These are phyloP conservation scores for Vanacampus margaritifer DNA, from an alignment of 2,113 vertebrate genomes.

Conservation along the genomic window DNA sequence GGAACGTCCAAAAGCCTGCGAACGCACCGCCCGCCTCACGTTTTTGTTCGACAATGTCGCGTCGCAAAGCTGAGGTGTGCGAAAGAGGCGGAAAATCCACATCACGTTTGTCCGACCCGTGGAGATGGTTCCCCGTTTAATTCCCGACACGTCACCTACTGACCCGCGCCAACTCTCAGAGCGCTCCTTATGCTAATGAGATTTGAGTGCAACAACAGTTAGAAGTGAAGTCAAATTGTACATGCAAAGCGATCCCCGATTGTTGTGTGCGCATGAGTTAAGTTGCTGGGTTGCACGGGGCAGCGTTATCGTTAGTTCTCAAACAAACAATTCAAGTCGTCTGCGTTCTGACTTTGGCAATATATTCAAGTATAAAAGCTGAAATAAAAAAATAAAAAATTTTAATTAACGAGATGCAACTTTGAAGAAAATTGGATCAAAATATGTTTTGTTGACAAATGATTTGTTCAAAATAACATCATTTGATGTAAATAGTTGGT, in stretches of 20 bases:
- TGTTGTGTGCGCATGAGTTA: slow-evolving; percentile 66
- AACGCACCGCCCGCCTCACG: slow-evolving; percentile 72
- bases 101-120: slow-evolving; percentile 44
- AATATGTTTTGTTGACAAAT: too few relatives aligned
- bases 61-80: slow-evolving; percentile 68
- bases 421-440: too few relatives aligned
- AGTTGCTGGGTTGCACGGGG: slow-evolving; percentile 68
- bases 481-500: too few relatives aligned
- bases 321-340: slow-evolving; percentile 73
- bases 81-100: slow-evolving; percentile 63
- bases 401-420: too few relatives aligned
- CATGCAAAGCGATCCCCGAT: slow-evolving; percentile 44
- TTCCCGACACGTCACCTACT: slow-evolving; percentile 55
- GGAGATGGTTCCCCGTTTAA: slow-evolving; percentile 58
- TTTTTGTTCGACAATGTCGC: slow-evolving; percentile 77
- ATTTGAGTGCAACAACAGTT: slow-evolving; percentile 69
- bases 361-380: background rate
- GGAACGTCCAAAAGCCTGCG: slow-evolving; percentile 77
- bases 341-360: slow-evolving; percentile 73
- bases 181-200: slow-evolving; percentile 70
- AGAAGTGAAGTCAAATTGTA: slow-evolving; percentile 47
- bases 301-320: slow-evolving; percentile 71
- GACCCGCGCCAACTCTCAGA: slow-evolving; percentile 46
- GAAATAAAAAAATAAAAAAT: too few relatives aligned
- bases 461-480: too few relatives aligned